Percentiles rank a stretch among this genome's conserved stretches.
Evolutionary conservation across 2,797 vertebrate species (phyloP).

Genomic region (Lacerta viridis): DNA sequence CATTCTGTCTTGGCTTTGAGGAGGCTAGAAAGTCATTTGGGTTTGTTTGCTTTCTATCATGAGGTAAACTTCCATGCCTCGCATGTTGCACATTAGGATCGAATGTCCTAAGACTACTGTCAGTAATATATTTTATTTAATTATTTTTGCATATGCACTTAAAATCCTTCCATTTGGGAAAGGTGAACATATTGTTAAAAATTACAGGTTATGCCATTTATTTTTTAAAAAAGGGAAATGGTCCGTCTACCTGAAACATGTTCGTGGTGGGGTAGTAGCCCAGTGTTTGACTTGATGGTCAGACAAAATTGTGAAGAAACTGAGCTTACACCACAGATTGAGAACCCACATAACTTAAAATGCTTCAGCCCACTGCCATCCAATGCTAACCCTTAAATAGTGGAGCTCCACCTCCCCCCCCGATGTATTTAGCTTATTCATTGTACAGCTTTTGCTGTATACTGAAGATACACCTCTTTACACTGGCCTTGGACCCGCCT

Average conservation of each 20-base stretch:
- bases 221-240: too few relatives aligned
- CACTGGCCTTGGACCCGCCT: too few relatives aligned
- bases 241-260: too few relatives aligned
- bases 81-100: too few relatives aligned
- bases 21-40: background rate
- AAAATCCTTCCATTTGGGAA: background rate
- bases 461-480: too few relatives aligned
- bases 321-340: background rate
- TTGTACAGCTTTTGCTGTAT: too few relatives aligned
- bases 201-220: too few relatives aligned
- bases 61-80: background rate
- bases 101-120: background rate
- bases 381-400: background rate
- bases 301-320: background rate
- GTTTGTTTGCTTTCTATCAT: background rate
- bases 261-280: too few relatives aligned
- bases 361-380: background rate
- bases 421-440: too few relatives aligned
- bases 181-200: background rate
- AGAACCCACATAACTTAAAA: background rate
- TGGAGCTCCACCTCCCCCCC: too few relatives aligned
- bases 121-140: background rate
- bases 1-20: background rate
- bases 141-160: too few relatives aligned
- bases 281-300: too few relatives aligned